phyloP scores from a whole-genome alignment of 1,140 invertebrate species.

The Potamilus streckersoni region DNA sequence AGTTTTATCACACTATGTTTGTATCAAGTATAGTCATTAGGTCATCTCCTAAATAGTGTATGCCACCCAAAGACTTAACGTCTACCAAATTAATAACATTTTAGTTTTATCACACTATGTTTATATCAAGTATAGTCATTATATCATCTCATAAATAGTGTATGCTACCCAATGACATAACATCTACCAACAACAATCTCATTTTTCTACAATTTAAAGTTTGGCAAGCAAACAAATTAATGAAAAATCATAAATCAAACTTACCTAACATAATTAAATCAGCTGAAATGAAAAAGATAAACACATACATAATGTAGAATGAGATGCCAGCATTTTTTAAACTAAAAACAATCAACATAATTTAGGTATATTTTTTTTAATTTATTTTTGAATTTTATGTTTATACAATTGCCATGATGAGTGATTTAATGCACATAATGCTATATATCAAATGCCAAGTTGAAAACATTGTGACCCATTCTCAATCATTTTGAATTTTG shows the following conservation, averaged over 20 bases:
- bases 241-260: slow-evolving; percentile 18
- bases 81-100: neutral
- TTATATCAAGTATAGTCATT: neutral
- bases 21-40: no score
- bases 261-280: slow-evolving; percentile 83
- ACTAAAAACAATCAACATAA: no score
- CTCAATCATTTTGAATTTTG: no score
- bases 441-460: no score
- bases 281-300: slow-evolving; percentile 70
- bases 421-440: no score
- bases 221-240: neutral
- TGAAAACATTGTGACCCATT: no score
- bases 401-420: no score
- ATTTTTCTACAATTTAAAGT: neutral
- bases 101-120: neutral
- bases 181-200: neutral
- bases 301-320: neutral
- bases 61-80: neutral
- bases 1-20: no score
- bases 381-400: neutral
- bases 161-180: no score
- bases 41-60: no score
- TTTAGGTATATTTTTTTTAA: neutral
- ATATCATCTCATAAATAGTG: neutral
- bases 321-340: no score